These are phyloP conservation scores for Salvator merianae DNA, from an alignment of 2,113 vertebrate genomes.

Conservation along the genomic window DNA sequence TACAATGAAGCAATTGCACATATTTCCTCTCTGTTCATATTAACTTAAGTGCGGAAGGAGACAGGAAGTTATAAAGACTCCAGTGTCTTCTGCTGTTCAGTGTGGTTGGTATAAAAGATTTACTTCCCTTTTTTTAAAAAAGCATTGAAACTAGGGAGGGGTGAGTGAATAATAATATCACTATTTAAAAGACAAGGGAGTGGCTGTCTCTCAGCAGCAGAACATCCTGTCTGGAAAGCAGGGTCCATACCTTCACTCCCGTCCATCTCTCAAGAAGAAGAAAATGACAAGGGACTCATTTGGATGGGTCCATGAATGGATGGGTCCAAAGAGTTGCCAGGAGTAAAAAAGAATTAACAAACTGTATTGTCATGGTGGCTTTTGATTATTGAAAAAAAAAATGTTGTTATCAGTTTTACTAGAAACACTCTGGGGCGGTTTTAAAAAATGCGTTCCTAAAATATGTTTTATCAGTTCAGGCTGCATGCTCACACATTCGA, in stretches of 20 bases:
- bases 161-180: background rate
- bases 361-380: background rate
- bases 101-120: background rate
- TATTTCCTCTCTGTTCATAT: background rate
- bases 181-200: background rate
- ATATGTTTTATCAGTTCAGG: background rate
- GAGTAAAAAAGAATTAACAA: background rate
- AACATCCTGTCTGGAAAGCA: too few relatives aligned
- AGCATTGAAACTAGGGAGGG: too few relatives aligned
- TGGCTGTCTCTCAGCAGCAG: too few relatives aligned
- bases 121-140: background rate
- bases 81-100: background rate
- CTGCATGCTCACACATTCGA: too few relatives aligned
- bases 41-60: background rate
- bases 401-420: background rate
- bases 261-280: too few relatives aligned
- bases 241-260: too few relatives aligned
- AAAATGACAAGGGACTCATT: too few relatives aligned
- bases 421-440: background rate
- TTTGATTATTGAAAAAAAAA: background rate
- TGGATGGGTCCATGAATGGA: too few relatives aligned
- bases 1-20: background rate
- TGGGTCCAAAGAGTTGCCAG: too few relatives aligned
- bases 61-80: background rate
- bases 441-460: background rate